Conservation (phyloP, 2,888 invertebrate genomes). For the Eilema griseolum region DNA sequence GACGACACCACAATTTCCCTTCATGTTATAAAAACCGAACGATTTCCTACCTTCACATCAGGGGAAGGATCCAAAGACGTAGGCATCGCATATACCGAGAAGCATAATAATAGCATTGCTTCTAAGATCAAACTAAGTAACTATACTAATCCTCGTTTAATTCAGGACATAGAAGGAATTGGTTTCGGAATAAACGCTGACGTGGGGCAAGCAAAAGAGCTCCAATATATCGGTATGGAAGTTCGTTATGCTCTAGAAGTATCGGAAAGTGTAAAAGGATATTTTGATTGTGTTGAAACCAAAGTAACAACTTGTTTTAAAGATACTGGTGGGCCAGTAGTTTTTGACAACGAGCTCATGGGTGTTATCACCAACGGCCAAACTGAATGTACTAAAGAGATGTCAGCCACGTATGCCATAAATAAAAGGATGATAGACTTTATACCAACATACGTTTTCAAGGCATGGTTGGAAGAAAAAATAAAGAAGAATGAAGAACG, state of each 20-base stretch:
- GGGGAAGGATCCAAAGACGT: slow-evolving; percentile 67
- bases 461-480: slow-evolving; percentile 76
- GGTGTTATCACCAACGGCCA: slow-evolving; percentile 73
- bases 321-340: slow-evolving; percentile 76
- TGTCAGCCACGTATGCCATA: slow-evolving; percentile 68
- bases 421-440: slow-evolving; percentile 72
- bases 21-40: slow-evolving; percentile 71
- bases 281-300: slow-evolving; percentile 78
- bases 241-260: slow-evolving; percentile 51
- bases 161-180: slow-evolving; percentile 69
- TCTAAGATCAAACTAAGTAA: slow-evolving; percentile 73
- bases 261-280: slow-evolving; percentile 56
- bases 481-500: slow-evolving; percentile 71
- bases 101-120: slow-evolving; percentile 69
- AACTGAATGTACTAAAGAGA: slow-evolving; percentile 71
- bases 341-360: slow-evolving; percentile 72
- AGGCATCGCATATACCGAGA: slow-evolving; percentile 74
- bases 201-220: slow-evolving; percentile 62
- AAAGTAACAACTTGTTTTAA: slow-evolving; percentile 77
- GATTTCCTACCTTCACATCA: slow-evolving; percentile 70
- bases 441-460: slow-evolving; percentile 73
- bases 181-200: slow-evolving; percentile 79
- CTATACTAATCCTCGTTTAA: slow-evolving; percentile 57
- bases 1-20: slow-evolving; percentile 62
- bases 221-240: slow-evolving; percentile 77